Conservation (phyloP, 1,140 invertebrate genomes). For the Temnothorax curvispinosus region DNA sequence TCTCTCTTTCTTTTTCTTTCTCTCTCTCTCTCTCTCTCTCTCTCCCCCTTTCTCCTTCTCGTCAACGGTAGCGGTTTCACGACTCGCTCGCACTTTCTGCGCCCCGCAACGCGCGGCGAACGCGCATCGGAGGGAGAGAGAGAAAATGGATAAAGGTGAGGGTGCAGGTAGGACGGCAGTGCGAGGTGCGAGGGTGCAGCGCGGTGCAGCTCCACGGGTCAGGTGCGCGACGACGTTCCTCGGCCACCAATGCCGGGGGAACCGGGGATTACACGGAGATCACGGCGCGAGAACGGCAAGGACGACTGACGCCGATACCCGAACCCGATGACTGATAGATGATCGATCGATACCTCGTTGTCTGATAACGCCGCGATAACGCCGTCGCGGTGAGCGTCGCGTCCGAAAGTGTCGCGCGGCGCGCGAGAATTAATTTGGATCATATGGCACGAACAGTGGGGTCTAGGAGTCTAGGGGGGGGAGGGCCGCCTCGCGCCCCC, state of each 20-base stretch:
- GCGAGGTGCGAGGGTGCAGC: neutral
- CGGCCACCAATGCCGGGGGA: neutral
- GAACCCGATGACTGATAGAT: neutral
- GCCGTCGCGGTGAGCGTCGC: too few species aligned
- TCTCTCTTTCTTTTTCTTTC: neutral
- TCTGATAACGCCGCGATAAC: neutral
- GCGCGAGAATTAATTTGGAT: neutral
- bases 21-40: too few species aligned
- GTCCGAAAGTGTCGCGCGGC: neutral
- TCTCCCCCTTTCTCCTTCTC: too few species aligned
- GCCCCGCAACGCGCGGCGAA: neutral
- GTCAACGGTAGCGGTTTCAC: neutral
- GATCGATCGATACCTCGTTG: neutral
- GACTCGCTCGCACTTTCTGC: neutral
- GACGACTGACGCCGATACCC: neutral
- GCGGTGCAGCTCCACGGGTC: neutral
- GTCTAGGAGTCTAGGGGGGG: too few species aligned
- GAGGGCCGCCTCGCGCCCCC: too few species aligned
- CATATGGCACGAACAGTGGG: too few species aligned
- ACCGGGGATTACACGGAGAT: too few species aligned
- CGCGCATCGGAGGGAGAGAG: neutral
- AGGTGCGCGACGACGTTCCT: neutral
- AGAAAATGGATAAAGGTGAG: neutral
- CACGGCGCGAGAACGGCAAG: neutral
- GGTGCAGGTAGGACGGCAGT: neutral